Base-by-base conservation (phyloP, 2,888 invertebrate species). In the Teleogryllus oceanicus region DNA sequence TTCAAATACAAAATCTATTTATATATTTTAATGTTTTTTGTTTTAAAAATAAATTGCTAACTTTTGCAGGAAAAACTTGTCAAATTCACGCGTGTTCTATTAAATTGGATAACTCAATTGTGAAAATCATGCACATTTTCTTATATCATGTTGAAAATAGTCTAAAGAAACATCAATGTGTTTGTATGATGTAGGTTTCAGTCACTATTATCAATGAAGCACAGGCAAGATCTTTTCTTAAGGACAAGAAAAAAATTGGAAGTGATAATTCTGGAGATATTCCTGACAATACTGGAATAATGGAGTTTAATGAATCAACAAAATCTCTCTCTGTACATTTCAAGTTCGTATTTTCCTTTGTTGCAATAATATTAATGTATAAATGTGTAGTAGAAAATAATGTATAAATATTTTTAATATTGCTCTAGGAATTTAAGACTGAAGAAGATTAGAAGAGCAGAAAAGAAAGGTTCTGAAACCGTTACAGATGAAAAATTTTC, bases 401-500 rank as follows among this genome's bases (percentile, higher is more conserved):
- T 16, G 21, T 4, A 18, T 12, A 62, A 18, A 62, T n/a, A 12
- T 18, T 4, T 18, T 3, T 51, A 18, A 51, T 51, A 50, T 78
- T 78, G 10, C 2, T 78, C 8, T 74, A 80, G 96, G 80, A 96
- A 96, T 86, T 96, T 96, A 96, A 96, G 97, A 86, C 88, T 98
- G 81, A 96, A 97, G 83, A 96, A 96, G 86, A 98, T 98, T 80
- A 97, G 97, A 85, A 91, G 98, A 74, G 96, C 98, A 0, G 98
- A 98, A 86, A 98, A 97, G 88, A 98, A 98, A 86, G 98, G 98
- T 12, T 96, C 97, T 0, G 98, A 98, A 88, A 96, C 97, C 79
- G 98, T 98, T 0, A 98, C 98, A 94, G 98, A 98, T 84, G 98
- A 98, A 87, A 98, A 98, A 85, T 94, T 98, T 85, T 96, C 97